phyloP scores from a whole-genome alignment of 2,888 invertebrate genomes.

The Rotaria macrura region DNA sequence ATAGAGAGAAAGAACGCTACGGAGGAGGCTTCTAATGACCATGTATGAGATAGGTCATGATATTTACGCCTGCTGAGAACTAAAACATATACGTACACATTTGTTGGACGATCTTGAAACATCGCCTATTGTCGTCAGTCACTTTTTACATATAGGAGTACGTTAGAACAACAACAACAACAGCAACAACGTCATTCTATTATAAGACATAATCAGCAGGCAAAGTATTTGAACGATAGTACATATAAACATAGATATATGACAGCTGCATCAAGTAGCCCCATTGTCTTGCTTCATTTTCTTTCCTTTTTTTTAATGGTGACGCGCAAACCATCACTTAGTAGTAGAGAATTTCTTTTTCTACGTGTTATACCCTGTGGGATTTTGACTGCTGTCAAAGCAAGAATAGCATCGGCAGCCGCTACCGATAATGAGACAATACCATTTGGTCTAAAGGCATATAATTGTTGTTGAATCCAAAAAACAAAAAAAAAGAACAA shows the following conservation, averaged over 20 bases:
- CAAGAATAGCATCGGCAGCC: neutral
- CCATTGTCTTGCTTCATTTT: neutral
- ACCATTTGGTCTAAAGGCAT: neutral
- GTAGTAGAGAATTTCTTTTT: neutral
- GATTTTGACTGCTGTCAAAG: conserved; percentile 4
- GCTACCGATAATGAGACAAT: neutral
- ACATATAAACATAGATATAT: neutral
- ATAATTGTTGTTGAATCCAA: neutral
- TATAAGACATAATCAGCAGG: neutral
- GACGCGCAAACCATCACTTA: neutral
- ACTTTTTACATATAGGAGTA: neutral
- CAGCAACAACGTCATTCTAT: neutral
- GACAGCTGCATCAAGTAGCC: neutral
- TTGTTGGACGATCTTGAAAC: neutral
- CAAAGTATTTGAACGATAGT: neutral
- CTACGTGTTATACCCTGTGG: neutral
- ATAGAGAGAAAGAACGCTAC: no score
- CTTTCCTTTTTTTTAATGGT: neutral
- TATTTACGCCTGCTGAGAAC: conserved; percentile 8
- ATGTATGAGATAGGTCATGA: neutral
- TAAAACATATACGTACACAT: neutral
- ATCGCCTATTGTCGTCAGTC: conserved; percentile 6
- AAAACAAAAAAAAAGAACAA: neutral
- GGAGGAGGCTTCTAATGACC: neutral
- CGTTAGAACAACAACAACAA: neutral